Base-by-base conservation (phyloP, 2,888 invertebrate species). In the Pammene fasciana region DNA sequence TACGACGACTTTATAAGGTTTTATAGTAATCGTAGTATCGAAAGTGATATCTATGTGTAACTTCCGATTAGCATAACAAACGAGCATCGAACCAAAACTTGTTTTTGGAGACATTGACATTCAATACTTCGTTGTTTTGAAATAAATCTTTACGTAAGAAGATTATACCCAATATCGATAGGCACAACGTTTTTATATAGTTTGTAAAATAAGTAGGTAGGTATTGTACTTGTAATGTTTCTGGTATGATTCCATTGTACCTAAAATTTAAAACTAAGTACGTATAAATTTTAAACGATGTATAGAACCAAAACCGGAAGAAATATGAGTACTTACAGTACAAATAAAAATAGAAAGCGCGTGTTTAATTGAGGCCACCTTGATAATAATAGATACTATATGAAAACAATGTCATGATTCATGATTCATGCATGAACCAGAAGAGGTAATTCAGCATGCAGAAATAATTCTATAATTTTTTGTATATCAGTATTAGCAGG, bases 11-110 rank as follows among this genome's bases (percentile, higher is more conserved):
- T 36, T 54, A 54, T 54, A 59, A n/a, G 45, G 43, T 71, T 66
- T 70, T 67, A 72, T 74, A 73, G 73, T 76, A 80, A 75, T 75
- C 71, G 71, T 74, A 74, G 75, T 72, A 79, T 78, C 72, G 84
- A 84, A 85, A 86, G 84, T 79, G 82, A 85, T 76, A 82, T 75
- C 76, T 76, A 76, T 76, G 75, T 79, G 80, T 82, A 81, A 78
- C 75, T 76, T 72, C 72, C 72, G 73, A 85, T 85, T 84, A 80
- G 76, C 76, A 76, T 79, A 72, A 76, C 78, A 80, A 82, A 82
- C 75, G 73, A 71, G 72, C 73, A 65, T 74, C 14, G 68, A 66
- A 67, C 68, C 68, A 75, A 77, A 81, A 79, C 48, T 71, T 64
- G 79, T 78, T 82, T 26, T 52, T 18, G 54, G 38, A 54, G 57